phyloP scores from a whole-genome alignment of 2,888 invertebrate species.

The Dynastes tityus region DNA sequence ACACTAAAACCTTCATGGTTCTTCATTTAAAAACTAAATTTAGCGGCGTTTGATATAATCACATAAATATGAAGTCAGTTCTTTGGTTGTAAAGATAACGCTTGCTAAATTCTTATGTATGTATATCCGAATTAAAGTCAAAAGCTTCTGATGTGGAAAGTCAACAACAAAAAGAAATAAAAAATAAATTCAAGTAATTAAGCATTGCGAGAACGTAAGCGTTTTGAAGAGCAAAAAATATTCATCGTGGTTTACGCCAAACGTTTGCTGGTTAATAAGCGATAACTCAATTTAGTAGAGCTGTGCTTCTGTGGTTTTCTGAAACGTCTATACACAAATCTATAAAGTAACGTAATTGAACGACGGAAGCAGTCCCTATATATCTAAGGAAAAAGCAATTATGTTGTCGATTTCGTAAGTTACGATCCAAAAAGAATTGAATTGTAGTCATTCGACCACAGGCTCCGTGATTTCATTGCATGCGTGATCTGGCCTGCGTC shows the following conservation, averaged over 20 bases:
- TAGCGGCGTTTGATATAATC: no score
- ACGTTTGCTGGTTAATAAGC: not conserved
- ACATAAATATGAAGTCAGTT: no score
- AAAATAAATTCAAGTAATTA: no score
- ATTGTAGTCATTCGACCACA: not conserved
- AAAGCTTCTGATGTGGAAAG: no score
- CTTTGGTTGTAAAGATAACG: no score
- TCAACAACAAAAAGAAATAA: no score
- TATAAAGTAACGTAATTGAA: not conserved
- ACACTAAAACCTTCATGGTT: no score
- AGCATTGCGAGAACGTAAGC: not conserved
- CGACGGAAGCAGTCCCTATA: no score
- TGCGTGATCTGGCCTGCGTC: not conserved
- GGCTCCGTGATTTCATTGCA: not conserved
- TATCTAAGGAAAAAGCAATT: constrained; percentile 18
- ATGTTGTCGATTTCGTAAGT: constrained; percentile 15
- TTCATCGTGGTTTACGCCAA: not conserved
- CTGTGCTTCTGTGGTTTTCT: not conserved
- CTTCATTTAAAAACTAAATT: no score
- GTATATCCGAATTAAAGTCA: no score
- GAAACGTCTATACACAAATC: not conserved
- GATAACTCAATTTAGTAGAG: not conserved
- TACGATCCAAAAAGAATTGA: constrained; percentile 11
- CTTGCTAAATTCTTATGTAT: no score
- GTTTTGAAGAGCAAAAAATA: not conserved